Evolutionary conservation across 1,140 invertebrate genomes (phyloP).

Genomic region (Pissodes strobi): DNA sequence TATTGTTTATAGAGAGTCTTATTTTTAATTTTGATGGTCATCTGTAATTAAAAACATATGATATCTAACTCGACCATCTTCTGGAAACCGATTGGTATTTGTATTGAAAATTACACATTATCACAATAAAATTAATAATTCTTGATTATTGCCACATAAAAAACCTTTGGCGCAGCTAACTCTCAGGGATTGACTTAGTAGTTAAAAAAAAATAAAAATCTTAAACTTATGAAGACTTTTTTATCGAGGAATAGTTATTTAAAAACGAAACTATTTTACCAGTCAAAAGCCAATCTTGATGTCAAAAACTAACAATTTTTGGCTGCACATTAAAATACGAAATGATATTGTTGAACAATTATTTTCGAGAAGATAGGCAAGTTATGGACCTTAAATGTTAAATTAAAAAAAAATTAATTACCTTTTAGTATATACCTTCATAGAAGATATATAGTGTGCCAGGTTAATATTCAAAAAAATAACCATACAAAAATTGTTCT

Average conservation of each 20-base stretch:
- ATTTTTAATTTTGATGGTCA: slow-evolving; percentile 30
- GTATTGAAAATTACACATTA: background rate
- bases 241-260: no score
- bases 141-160: no score
- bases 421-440: slow-evolving; percentile 15
- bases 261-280: no score
- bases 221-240: no score
- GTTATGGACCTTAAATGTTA: slow-evolving; percentile 15
- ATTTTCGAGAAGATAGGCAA: slow-evolving; percentile 6
- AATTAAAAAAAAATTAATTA: slow-evolving; percentile 16
- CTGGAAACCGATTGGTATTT: no score
- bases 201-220: no score
- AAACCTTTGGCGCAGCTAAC: no score
- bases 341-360: no score
- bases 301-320: no score
- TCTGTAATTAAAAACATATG: background rate
- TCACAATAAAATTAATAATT: background rate
- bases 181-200: no score
- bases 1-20: slow-evolving; percentile 35
- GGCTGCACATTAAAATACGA: background rate
- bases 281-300: no score
- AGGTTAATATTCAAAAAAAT: background rate
- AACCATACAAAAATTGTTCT: slow-evolving; percentile 8
- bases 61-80: background rate
- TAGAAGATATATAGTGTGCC: slow-evolving; percentile 46